phyloP scores from a whole-genome alignment of 2,888 invertebrate genomes.

The Dichetophora obliterata region DNA sequence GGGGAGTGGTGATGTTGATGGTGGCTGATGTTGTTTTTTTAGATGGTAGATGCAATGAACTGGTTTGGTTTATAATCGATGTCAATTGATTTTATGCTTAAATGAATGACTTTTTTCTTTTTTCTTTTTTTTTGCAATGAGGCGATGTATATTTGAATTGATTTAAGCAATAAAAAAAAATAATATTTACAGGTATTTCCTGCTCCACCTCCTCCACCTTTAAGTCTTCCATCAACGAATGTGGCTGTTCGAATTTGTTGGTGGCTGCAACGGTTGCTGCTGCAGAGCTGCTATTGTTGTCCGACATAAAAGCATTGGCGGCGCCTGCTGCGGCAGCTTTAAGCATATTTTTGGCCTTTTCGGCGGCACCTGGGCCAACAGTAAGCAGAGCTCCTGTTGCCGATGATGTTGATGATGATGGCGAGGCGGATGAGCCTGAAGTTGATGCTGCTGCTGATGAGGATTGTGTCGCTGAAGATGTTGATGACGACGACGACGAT shows the following conservation, averaged over 20 bases:
- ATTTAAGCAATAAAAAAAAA: conserved; percentile 3
- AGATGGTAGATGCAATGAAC: neutral
- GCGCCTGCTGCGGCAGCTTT: conserved; percentile 27
- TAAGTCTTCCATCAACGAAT: conserved; percentile 31
- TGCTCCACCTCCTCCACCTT: conserved; percentile 49
- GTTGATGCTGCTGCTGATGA: conserved; percentile 49
- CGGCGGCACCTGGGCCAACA: conserved; percentile 49
- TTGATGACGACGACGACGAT: conserved; percentile 51
- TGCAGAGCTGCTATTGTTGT: conserved; percentile 8
- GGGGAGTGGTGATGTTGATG: neutral
- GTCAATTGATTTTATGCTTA: neutral
- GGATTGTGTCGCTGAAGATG: conserved; percentile 53
- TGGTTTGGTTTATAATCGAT: neutral
- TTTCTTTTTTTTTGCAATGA: neutral
- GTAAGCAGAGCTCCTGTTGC: conserved; percentile 41
- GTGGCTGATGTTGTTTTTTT: neutral
- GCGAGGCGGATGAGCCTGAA: conserved; percentile 50
- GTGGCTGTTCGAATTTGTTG: conserved; percentile 45
- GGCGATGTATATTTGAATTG: neutral
- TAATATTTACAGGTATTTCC: conserved; percentile 55
- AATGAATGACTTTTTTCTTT: neutral
- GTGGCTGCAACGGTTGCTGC: conserved; percentile 21
- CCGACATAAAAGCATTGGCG: conserved; percentile 7
- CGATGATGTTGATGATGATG: conserved; percentile 51
- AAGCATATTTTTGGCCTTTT: conserved; percentile 44